Conservation (phyloP, 1,140 invertebrate species). For the Leptopilina boulardi region DNA sequence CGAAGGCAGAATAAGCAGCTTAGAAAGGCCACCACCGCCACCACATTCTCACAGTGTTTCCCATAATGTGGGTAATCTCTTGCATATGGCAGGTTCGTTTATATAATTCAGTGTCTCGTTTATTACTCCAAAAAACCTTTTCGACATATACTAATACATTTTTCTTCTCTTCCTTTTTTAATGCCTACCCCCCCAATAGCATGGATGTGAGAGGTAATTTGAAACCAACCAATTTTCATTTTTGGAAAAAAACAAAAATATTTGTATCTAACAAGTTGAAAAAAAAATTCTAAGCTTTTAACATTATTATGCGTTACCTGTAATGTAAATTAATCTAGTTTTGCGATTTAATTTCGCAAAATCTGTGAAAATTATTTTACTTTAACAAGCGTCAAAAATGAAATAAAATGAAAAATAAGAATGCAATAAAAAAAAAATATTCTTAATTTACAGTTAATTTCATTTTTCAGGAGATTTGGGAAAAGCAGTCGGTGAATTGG, state of each 20-base stretch:
- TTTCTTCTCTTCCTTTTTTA: background rate
- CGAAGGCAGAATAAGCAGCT: constrained; percentile 77
- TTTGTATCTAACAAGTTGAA: too few species aligned
- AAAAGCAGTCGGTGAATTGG: constrained; percentile 89
- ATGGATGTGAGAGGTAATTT: constrained; percentile 72
- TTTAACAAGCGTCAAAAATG: too few species aligned
- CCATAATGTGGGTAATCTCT: constrained; percentile 86
- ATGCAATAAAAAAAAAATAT: background rate
- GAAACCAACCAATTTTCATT: background rate
- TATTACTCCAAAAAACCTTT: constrained; percentile 28
- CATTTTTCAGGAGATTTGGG: constrained; percentile 84
- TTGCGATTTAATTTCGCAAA: too few species aligned
- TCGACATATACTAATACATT: constrained; percentile 10
- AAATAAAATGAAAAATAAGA: background rate
- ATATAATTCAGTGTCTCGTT: constrained; percentile 40
- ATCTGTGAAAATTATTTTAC: too few species aligned
- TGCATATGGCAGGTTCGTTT: constrained; percentile 87
- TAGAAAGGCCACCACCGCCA: constrained; percentile 82
- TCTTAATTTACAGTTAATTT: constrained; percentile 36
- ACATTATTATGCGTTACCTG: too few species aligned
- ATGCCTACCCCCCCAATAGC: constrained; percentile 59
- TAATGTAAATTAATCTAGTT: too few species aligned
- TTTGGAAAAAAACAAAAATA: too few species aligned
- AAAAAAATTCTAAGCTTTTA: too few species aligned
- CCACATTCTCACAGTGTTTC: constrained; percentile 80